A percentile compares a stretch with the other conserved stretches of the same genome.
Conservation (phyloP, 2,888 invertebrate genomes). For the Limnephilus rhombicus region DNA sequence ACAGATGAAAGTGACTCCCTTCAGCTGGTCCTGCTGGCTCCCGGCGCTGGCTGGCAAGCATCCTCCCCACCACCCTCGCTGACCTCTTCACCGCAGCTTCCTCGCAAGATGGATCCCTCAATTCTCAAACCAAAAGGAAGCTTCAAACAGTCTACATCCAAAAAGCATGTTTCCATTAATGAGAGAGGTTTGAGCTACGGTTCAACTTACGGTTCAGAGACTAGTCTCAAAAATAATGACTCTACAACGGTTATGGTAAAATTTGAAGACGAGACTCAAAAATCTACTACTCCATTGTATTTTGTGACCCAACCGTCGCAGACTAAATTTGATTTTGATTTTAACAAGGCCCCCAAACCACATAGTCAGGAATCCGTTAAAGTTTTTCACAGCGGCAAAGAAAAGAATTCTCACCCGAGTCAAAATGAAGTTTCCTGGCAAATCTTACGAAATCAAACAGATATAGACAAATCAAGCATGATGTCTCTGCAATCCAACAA, state of each 20-base stretch:
- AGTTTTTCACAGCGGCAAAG: neutral
- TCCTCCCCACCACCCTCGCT: slow-evolving; percentile 68
- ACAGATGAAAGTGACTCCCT: slow-evolving; percentile 73
- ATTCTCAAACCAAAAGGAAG: slow-evolving; percentile 71
- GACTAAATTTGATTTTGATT: slow-evolving; percentile 50
- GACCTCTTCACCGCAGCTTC: slow-evolving; percentile 69
- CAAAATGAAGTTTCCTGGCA: slow-evolving; percentile 43
- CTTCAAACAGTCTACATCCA: slow-evolving; percentile 67
- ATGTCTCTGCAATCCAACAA: slow-evolving; percentile 12
- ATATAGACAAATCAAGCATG: slow-evolving; percentile 38
- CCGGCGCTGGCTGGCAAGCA: slow-evolving; percentile 68
- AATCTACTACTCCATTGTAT: slow-evolving; percentile 47
- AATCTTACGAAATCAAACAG: slow-evolving; percentile 49
- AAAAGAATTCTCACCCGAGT: slow-evolving; percentile 6
- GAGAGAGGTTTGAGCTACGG: slow-evolving; percentile 54
- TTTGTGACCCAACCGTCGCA: slow-evolving; percentile 29
- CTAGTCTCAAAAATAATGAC: slow-evolving; percentile 67
- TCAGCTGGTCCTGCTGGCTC: slow-evolving; percentile 69
- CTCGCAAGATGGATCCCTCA: slow-evolving; percentile 71
- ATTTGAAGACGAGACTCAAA: slow-evolving; percentile 75
- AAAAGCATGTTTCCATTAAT: slow-evolving; percentile 65
- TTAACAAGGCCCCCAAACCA: slow-evolving; percentile 27
- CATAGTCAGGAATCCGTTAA: slow-evolving; percentile 18
- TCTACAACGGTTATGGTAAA: slow-evolving; percentile 74
- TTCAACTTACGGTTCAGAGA: slow-evolving; percentile 60